Conservation (phyloP, 2,888 invertebrate genomes). For the Conops quadrifasciatus region DNA sequence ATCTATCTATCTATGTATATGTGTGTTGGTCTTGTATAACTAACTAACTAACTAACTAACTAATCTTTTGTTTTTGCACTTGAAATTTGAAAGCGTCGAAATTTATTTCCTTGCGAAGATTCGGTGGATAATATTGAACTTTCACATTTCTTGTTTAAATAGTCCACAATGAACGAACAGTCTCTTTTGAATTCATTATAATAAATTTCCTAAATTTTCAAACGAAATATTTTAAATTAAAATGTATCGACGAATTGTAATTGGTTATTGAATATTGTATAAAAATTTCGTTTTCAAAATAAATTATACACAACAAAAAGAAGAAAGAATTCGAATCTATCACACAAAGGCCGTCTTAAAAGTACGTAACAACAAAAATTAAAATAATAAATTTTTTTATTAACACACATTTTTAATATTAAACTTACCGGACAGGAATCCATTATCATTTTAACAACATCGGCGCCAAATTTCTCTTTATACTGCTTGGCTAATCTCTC, state of each 20-base stretch:
- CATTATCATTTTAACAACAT: slow-evolving; percentile 89
- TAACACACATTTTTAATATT: too few species aligned
- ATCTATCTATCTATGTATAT: slow-evolving; percentile 1
- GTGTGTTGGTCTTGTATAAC: too few species aligned
- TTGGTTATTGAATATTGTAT: slow-evolving; percentile 10
- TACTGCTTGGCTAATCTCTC: slow-evolving; percentile 85
- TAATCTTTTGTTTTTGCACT: background rate
- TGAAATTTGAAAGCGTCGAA: slow-evolving; percentile 41
- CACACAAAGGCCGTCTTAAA: too few species aligned
- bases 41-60: too few species aligned
- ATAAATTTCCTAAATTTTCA: slow-evolving; percentile 6
- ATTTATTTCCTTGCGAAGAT: slow-evolving; percentile 46
- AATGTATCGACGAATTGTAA: slow-evolving; percentile 19
- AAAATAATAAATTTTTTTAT: too few species aligned
- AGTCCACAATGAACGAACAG: slow-evolving; percentile 20
- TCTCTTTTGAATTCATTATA: background rate
- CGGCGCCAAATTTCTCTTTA: slow-evolving; percentile 86
- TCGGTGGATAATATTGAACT: slow-evolving; percentile 42
- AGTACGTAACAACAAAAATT: too few species aligned
- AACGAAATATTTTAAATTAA: slow-evolving; percentile 32
- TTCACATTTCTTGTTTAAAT: slow-evolving; percentile 46
- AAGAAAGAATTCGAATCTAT: background rate
- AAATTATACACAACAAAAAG: slow-evolving; percentile 13
- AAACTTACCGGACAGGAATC: slow-evolving; percentile 86
- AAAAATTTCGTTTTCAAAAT: slow-evolving; percentile 13